Evolutionary conservation across 2,888 invertebrate genomes (phyloP), one percentile per base, ranked within the genome.

Genomic region (Rhingia rostrata): DNA sequence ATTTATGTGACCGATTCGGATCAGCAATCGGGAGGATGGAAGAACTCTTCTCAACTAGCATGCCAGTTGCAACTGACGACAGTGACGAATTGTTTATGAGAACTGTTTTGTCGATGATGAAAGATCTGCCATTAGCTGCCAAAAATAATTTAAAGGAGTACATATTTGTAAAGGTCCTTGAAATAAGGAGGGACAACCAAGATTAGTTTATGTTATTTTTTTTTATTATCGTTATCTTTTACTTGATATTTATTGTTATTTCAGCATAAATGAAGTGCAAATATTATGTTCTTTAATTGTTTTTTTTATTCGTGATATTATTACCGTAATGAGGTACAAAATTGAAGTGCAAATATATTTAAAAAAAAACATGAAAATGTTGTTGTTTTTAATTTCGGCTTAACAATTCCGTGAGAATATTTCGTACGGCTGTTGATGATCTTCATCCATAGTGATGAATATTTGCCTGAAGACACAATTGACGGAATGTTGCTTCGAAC

Each of bases 401-500:
- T 61, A 22, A 22, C 1, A 22, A 22, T 22, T 22, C 22, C 22
- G 22, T 22, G 22, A 22, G 22, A 22, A 22, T 12, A 61, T 12
- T 12, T n/a, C 4, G 22, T 3, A 14, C 14, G 22, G 22, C 22
- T 22, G 22, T 22, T 22, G 22, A 22, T 22, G 22, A 22, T 22
- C 22, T 22, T 22, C 22, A 1, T 22, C 22, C 22, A 22, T 22
- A 22, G 22, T 22, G 22, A 22, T 22, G 22, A 22, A 22, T 22
- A 22, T 22, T n/a, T 22, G 22, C 22, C 56, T 2, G 73, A 49
- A 14, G 74, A 14, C 9, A 47, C 0, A 47, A 61, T 7, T 39
- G 61, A 77, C 67, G 54, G 47, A 9, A 54, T 9, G 2, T 69
- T 54, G 4, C 7, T 53, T 5, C 49, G 12, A 4, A 78, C 41